A percentile compares a stretch with the other conserved stretches of the same genome.
Evolutionary conservation across 2,888 invertebrate species (phyloP).

Genomic region (Smittia aterrima): DNA sequence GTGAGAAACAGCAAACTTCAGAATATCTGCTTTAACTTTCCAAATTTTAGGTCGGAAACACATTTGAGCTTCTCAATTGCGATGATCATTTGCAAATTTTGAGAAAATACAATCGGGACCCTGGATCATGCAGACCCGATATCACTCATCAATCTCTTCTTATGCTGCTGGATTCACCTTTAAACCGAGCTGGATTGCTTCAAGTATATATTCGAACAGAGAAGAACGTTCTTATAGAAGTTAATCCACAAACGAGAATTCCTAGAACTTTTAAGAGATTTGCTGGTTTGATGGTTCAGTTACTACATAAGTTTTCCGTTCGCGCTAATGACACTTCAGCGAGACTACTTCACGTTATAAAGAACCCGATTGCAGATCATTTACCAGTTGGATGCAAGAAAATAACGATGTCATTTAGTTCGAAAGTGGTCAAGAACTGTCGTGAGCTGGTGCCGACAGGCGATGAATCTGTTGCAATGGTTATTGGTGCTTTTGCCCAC

Average conservation of each 20-base stretch:
- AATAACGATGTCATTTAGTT: conserved; percentile 84
- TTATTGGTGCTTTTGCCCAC: conserved; percentile 97
- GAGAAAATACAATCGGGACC: conserved; percentile 81
- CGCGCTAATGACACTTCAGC: conserved; percentile 85
- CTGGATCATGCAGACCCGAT: conserved; percentile 89
- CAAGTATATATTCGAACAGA: conserved; percentile 93
- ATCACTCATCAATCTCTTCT: conserved; percentile 96
- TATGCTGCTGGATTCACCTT: conserved; percentile 96
- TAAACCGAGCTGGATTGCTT: conserved; percentile 91
- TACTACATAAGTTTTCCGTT: conserved; percentile 91
- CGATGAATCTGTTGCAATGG: conserved; percentile 82
- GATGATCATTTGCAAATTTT: conserved; percentile 87
- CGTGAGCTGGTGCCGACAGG: conserved; percentile 73
- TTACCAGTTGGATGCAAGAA: conserved; percentile 92
- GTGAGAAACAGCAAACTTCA: conserved; percentile 43
- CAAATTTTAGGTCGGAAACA: conserved; percentile 69
- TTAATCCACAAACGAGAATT: conserved; percentile 95
- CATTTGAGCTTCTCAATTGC: conserved; percentile 88
- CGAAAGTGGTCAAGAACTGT: conserved; percentile 67
- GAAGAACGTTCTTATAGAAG: conserved; percentile 89
- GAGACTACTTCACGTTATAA: conserved; percentile 91
- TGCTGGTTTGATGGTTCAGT: conserved; percentile 95
- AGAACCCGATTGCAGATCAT: conserved; percentile 93
- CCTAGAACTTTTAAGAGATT: conserved; percentile 96
- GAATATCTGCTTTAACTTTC: too few species aligned